Evolutionary conservation across 2,113 vertebrate species (phyloP), one percentile per base, ranked within the genome.

Genomic region (Lepus timidus): DNA sequence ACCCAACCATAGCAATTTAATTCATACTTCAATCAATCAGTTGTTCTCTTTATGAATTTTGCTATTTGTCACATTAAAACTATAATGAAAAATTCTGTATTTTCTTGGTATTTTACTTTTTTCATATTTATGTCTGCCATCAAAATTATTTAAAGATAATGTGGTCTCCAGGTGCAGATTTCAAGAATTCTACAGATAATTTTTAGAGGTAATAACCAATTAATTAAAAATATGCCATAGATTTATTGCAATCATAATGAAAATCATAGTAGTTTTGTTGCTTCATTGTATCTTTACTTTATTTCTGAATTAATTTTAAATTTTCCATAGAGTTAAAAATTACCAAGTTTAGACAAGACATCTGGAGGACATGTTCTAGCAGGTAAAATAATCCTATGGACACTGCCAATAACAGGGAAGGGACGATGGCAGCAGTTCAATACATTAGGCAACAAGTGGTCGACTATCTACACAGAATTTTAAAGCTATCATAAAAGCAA

Each of bases 251-350:
- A 52, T 31, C 55, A 6, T 10, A 75, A 19, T 62, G 29, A 62
- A 94, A 80, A 62, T 64, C 16, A 9, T 16, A 49, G 36, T 68
- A n/a, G 62, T 68, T 68, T 39, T 70, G 12, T 17, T 82, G 4
- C 22, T 51, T 70, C 49, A 23, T 78, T 61, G 49, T n/a, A 61
- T 20, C 13, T 75, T n/a, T 75, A 68, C 44, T 23, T 49, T 68
- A 76, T 62, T 90, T 90, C 85, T 79, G 1, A 85, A 81, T 92
- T 85, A 49, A 76, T 81, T 89, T 62, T 6, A 74, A 89, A 52
- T 49, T 70, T 52, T 68, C 29, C 11, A 55, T 62, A 36, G 3
- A 55, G 44, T 90, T 85, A 33, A 85, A n/a, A 73, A 51, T 80
- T 44, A 55, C 27, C 27, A 78, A 51, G 7, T 31, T 83, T 79